These are phyloP conservation scores for Poliocrania exsul DNA, from an alignment of 2,797 vertebrate genomes.

Conservation along the genomic window DNA sequence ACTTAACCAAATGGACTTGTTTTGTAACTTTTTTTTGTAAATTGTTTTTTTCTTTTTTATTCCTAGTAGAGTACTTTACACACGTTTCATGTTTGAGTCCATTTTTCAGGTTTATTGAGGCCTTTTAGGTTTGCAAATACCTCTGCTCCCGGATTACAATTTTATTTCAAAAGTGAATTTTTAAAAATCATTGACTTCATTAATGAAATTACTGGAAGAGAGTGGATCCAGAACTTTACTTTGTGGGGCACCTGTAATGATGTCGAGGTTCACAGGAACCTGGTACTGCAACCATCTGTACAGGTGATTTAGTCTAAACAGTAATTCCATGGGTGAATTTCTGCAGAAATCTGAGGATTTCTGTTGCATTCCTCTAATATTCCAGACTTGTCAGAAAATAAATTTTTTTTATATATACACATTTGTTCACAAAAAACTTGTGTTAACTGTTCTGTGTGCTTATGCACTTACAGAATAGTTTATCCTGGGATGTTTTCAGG, in stretches of 20 bases:
- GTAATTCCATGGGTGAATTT: neutral
- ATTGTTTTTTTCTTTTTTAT: neutral
- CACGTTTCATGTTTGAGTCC: neutral
- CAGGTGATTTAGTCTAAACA: neutral
- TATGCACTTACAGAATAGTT: neutral
- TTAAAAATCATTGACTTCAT: neutral
- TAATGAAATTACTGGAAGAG: neutral
- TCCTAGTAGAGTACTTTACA: neutral
- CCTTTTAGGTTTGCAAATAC: neutral
- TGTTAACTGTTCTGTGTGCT: neutral
- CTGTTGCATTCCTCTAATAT: neutral
- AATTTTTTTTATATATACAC: neutral
- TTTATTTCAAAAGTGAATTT: neutral
- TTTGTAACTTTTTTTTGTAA: neutral
- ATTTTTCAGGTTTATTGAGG: neutral
- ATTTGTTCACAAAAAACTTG: neutral
- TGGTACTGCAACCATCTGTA: neutral
- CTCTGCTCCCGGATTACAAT: neutral
- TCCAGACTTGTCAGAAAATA: neutral
- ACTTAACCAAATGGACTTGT: neutral
- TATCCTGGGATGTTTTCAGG: neutral
- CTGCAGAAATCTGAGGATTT: neutral
- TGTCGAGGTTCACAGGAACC: neutral
- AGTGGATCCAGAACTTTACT: neutral
- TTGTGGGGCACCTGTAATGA: neutral